Evolutionary conservation across 2,113 vertebrate species (phyloP).

Genomic region (Siphamia tubifer): DNA sequence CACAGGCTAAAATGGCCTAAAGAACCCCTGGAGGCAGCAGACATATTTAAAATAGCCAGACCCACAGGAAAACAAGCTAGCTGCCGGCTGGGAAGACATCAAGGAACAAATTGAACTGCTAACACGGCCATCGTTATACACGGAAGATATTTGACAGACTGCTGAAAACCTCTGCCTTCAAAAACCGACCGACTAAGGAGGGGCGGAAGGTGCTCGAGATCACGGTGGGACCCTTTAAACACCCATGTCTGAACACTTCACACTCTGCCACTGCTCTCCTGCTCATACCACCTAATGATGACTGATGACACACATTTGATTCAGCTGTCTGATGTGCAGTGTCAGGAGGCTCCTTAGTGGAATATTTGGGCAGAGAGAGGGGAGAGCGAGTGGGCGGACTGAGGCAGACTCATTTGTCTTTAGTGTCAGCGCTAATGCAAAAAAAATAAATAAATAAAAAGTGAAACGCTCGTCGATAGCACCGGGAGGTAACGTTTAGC

Average conservation of each 20-base stretch:
- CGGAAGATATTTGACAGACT: too few relatives aligned
- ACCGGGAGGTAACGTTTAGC: constrained; percentile 23
- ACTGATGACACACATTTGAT: constrained; percentile 69
- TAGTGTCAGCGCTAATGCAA: constrained; percentile 31
- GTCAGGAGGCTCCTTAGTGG: constrained; percentile 62
- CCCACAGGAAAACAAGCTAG: constrained; percentile 4
- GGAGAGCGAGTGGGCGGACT: constrained; percentile 36
- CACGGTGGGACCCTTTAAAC: not conserved
- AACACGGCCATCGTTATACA: too few relatives aligned
- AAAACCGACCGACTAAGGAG: too few relatives aligned
- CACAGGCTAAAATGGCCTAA: constrained; percentile 20
- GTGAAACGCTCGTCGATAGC: constrained; percentile 33
- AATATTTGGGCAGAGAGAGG: constrained; percentile 55
- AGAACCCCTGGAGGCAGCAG: constrained; percentile 41
- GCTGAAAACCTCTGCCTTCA: too few relatives aligned
- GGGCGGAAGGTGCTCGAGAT: not conserved
- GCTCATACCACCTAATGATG: constrained; percentile 63
- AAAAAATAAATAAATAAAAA: constrained; percentile 10
- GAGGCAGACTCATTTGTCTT: constrained; percentile 56
- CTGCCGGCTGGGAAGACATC: not conserved
- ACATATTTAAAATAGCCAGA: constrained; percentile 59
- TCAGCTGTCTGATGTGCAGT: constrained; percentile 52
- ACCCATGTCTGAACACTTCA: not conserved
- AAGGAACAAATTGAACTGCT: not conserved
- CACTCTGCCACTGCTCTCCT: not conserved